These are phyloP conservation scores for Arctocebus calabarensis DNA, from an alignment of 2,797 vertebrate genomes.

Conservation along the genomic window DNA sequence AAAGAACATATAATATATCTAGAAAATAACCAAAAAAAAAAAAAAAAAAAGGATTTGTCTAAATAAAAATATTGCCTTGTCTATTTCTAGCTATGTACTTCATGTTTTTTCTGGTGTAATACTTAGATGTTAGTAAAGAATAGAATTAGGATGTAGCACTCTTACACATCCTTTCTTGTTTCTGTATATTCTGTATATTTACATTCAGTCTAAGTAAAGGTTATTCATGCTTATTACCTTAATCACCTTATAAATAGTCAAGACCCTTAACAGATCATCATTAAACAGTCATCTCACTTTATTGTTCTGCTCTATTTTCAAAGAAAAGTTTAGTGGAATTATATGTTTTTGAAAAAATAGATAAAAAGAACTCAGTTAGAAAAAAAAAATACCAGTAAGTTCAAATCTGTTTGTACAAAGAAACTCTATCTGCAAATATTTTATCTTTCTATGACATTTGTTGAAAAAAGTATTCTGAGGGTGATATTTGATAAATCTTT, in stretches of 20 bases:
- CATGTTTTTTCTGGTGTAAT: background rate
- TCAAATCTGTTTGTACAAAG: background rate
- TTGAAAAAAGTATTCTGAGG: background rate
- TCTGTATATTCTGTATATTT: background rate
- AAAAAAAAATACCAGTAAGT: background rate
- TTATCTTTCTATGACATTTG: background rate
- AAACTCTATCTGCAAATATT: background rate
- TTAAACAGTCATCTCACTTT: background rate
- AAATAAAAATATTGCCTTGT: background rate
- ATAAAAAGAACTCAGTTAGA: background rate
- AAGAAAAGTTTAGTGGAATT: background rate
- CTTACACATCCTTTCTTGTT: background rate
- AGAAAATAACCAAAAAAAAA: background rate
- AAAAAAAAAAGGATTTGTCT: background rate
- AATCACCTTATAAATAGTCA: background rate
- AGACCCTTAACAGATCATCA: background rate
- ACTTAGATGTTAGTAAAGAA: background rate
- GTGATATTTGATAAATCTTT: background rate
- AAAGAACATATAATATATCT: background rate
- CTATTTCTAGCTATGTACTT: background rate
- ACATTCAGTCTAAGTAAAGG: background rate
- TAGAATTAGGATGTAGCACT: background rate
- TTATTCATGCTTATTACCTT: background rate
- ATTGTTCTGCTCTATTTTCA: background rate
- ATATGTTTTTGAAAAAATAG: slow-evolving; percentile 19